Evolutionary conservation across 1,140 invertebrate genomes (phyloP).

Genomic region (Macrostomum lignano): DNA sequence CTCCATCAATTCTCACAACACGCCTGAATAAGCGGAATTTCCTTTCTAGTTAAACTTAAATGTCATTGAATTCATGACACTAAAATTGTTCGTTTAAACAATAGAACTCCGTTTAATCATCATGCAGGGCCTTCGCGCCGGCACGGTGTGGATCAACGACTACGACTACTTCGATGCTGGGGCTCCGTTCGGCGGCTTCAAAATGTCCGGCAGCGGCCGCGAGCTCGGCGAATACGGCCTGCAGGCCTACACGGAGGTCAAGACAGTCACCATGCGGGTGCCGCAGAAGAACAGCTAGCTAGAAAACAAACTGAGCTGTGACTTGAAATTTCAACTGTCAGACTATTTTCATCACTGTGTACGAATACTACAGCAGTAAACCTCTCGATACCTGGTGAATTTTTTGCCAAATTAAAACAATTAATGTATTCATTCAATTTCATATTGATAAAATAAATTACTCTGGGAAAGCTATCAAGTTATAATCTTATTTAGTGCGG

Average conservation of each 20-base stretch:
- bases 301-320: no score
- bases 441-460: no score
- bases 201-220: slow-evolving; percentile 57
- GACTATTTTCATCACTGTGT: no score
- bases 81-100: slow-evolving; percentile 18
- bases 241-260: slow-evolving; percentile 63
- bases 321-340: no score
- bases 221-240: slow-evolving; percentile 67
- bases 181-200: slow-evolving; percentile 58
- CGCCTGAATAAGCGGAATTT: not conserved
- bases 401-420: no score
- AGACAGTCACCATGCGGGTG: slow-evolving; percentile 38
- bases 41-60: not conserved
- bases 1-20: no score
- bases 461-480: no score
- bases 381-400: no score
- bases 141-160: slow-evolving; percentile 39
- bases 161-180: slow-evolving; percentile 43
- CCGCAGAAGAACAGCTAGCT: slow-evolving; percentile 3
- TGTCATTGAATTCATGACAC: slow-evolving; percentile 5
- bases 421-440: no score
- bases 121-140: slow-evolving; percentile 46
- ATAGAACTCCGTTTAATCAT: no score
- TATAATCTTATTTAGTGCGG: no score
- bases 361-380: no score